A percentile compares a stretch with the other conserved stretches of the same genome.
Evolutionary conservation across 2,113 vertebrate species (phyloP).

Genomic region (Hippocampus mohnikei): DNA sequence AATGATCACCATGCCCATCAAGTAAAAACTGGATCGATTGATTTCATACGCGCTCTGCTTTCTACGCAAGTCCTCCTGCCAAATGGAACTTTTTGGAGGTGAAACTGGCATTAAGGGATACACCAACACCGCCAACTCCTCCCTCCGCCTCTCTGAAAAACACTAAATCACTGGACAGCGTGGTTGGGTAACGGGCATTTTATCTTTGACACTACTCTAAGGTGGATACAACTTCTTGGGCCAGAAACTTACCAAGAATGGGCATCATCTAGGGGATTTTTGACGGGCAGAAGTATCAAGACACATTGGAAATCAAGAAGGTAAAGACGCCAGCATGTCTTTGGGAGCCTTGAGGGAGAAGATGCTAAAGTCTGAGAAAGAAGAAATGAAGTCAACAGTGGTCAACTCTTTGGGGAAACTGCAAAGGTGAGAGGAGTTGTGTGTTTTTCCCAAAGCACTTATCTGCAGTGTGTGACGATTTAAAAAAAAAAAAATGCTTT

Average conservation of each 20-base stretch:
- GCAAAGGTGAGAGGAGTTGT: slow-evolving; percentile 81
- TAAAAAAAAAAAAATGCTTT: neutral
- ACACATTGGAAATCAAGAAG: slow-evolving; percentile 28
- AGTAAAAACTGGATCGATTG: slow-evolving; percentile 41
- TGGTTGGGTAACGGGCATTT: slow-evolving; percentile 21
- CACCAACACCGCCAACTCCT: neutral
- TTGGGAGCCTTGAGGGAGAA: slow-evolving; percentile 83
- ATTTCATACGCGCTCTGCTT: slow-evolving; percentile 7
- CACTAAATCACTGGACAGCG: slow-evolving; percentile 5
- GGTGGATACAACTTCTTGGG: slow-evolving; percentile 40
- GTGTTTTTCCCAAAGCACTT: neutral
- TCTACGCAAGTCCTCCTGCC: slow-evolving; percentile 6
- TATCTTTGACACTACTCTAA: slow-evolving; percentile 34
- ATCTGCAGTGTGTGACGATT: neutral
- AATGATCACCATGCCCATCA: slow-evolving; percentile 16
- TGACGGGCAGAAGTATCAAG: slow-evolving; percentile 32
- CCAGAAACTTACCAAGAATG: slow-evolving; percentile 53
- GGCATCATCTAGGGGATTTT: slow-evolving; percentile 54
- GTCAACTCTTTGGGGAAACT: slow-evolving; percentile 86
- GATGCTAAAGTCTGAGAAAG: slow-evolving; percentile 84
- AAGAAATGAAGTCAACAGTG: slow-evolving; percentile 84
- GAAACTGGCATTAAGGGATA: slow-evolving; percentile 29
- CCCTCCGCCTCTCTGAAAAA: neutral
- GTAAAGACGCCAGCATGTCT: slow-evolving; percentile 75
- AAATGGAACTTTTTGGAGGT: slow-evolving; percentile 5